These are phyloP conservation scores for Sturnus vulgaris DNA, from an alignment of 2,113 vertebrate genomes.

Conservation along the genomic window DNA sequence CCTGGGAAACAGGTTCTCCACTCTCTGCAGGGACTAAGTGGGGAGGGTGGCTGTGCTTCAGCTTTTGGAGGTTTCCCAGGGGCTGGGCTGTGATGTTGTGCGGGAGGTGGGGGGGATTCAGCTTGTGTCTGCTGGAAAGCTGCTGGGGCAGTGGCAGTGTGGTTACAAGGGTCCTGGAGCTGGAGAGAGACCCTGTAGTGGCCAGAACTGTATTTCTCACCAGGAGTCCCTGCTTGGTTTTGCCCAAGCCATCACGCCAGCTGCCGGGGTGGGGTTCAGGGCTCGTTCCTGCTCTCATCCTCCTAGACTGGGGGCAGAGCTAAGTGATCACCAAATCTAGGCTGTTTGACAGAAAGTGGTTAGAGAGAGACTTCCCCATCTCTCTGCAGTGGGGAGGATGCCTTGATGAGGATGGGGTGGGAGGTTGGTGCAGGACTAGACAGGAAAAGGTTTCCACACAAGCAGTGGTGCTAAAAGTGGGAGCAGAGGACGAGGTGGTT, in stretches of 20 bases:
- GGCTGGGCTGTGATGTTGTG: neutral
- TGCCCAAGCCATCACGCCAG: neutral
- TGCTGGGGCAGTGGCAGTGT: neutral
- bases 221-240: accelerated
- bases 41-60: neutral
- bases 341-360: neutral
- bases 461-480: neutral
- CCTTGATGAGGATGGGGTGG: neutral
- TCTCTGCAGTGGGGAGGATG: neutral
- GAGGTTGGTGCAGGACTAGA: neutral
- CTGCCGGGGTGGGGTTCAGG: accelerated
- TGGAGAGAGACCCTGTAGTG: neutral
- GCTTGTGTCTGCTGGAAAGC: neutral
- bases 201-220: neutral
- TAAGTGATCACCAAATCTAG: neutral
- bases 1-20: slow-evolving; percentile 15
- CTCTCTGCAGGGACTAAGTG: neutral
- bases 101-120: accelerated
- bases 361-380: neutral
- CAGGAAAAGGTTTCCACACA: accelerated
- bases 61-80: neutral
- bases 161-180: neutral
- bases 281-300: neutral
- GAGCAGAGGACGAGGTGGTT: neutral
- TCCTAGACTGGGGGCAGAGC: neutral